Percentiles rank a stretch among this genome's conserved stretches.
Conservation (phyloP, 2,888 invertebrate genomes). For the Rhabditophanes sp. region DNA sequence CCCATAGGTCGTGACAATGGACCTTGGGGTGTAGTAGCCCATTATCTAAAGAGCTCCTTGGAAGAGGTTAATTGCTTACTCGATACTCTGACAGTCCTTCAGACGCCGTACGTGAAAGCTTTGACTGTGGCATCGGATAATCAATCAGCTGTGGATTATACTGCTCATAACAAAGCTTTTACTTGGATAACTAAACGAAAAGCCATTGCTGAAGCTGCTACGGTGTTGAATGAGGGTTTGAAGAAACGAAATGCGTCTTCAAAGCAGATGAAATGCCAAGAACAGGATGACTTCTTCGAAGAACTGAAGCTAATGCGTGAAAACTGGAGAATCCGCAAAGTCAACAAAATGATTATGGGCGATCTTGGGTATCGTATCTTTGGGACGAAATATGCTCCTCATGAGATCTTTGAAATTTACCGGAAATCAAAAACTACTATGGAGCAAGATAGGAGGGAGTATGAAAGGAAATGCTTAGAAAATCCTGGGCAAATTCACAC, state of each 20-base stretch:
- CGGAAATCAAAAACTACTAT: slow-evolving; percentile 6
- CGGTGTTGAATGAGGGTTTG: slow-evolving; percentile 1
- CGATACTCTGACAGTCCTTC: slow-evolving; percentile 24
- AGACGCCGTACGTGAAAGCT: slow-evolving; percentile 14
- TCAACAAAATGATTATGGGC: slow-evolving; percentile 27
- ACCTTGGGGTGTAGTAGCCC: no score
- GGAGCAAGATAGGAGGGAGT: no score
- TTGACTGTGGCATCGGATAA: slow-evolving; percentile 7
- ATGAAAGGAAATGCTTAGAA: no score
- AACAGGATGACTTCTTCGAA: slow-evolving; percentile 19
- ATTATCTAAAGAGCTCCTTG: no score
- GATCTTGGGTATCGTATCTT: slow-evolving; percentile 38
- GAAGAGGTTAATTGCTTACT: slow-evolving; percentile 32
- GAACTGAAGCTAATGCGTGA: slow-evolving; percentile 34
- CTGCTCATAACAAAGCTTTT: slow-evolving; percentile 15
- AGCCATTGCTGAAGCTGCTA: slow-evolving; percentile 5
- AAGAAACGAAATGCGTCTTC: slow-evolving; percentile 6
- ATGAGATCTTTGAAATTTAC: slow-evolving; percentile 21
- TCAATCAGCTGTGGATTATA: slow-evolving; percentile 6
- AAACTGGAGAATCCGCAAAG: slow-evolving; percentile 30
- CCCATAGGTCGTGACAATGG: no score
- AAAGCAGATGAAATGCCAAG: no score
- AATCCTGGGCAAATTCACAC: no score
- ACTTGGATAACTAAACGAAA: slow-evolving; percentile 17
- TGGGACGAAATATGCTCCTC: slow-evolving; percentile 18